Evolutionary conservation across 2,113 vertebrate species (phyloP).

Genomic region (Corythoichthys intestinalis): DNA sequence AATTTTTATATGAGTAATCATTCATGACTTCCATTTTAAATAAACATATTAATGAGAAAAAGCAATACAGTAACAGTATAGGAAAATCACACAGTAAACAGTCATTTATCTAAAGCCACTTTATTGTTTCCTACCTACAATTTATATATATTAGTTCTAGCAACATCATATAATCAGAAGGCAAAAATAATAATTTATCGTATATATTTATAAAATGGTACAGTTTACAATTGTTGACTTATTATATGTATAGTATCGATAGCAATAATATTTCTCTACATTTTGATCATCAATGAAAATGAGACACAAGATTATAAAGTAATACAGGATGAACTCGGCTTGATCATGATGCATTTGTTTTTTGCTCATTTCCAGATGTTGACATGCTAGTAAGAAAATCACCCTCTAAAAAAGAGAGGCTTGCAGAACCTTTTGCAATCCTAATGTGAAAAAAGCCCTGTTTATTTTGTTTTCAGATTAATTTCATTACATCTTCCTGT

Average conservation of each 20-base stretch:
- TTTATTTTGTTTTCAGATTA: neutral
- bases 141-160: conserved; percentile 64
- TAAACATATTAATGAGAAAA: neutral
- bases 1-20: neutral
- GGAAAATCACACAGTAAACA: neutral
- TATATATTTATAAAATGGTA: conserved; percentile 74
- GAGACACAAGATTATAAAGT: conserved; percentile 47
- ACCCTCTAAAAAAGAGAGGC: neutral
- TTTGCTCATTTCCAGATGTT: conserved; percentile 1
- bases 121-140: conserved; percentile 72
- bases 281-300: conserved; percentile 54
- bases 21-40: neutral
- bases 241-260: conserved; percentile 57
- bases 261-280: conserved; percentile 45
- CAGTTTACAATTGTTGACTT: conserved; percentile 62
- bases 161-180: conserved; percentile 60
- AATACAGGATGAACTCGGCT: conserved; percentile 42
- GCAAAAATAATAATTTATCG: conserved; percentile 71
- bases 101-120: conserved; percentile 65
- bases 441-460: neutral
- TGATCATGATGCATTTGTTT: neutral
- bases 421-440: neutral
- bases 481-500: neutral
- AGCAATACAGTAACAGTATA: neutral
- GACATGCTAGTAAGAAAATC: neutral